Base-by-base conservation (phyloP, 2,797 vertebrate species). In the Meda fulgida region DNA sequence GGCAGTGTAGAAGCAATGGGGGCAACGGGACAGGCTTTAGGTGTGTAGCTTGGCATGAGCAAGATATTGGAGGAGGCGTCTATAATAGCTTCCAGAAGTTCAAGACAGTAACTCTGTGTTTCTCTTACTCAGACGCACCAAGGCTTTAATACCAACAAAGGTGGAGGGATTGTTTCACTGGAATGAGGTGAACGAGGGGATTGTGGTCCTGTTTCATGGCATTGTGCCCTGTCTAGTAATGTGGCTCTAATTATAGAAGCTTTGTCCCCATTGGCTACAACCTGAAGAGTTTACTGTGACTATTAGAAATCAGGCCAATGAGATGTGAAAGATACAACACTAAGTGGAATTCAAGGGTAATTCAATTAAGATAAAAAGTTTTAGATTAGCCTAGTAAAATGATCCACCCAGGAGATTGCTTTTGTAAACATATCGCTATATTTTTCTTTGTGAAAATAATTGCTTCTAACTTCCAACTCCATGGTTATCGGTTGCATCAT, bases 31-130 rank as follows among this genome's bases (percentile, higher is more conserved):
- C 67, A 71, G 78, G 29, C 7, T 87, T 31, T 84, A 71, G 71
- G 79, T 80, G 72, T 78, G 72, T 78, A 76, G 65, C 66, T 85
- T 80, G 48, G 85, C 75, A 76, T 71, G 55, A 85, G 84, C 71
- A 40, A 7, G 14, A 75, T 79, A 88, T 55, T 70, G 80, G 26
- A 88, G 65, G 67, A 85, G 40, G 65, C 75, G 11, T 77, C 80
- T 78, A 26, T 88, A 88, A 89, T 89, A 60, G 75, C 82, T 90
- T 89, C 88, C 89, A 90, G 87, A 88, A 65, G 43, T 75, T 73
- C 40, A 21, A 55, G 81, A 88, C 87, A 88, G 86, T 81, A 82
- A 84, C 77, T 80, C 72, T 89, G 78, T 89, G 85, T 82, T 77
- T 46, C 40, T 80, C 60, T 16, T 71, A 26, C 72, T 78, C 10